Conservation (phyloP, 2,113 vertebrate species). For the Equus quagga region DNA sequence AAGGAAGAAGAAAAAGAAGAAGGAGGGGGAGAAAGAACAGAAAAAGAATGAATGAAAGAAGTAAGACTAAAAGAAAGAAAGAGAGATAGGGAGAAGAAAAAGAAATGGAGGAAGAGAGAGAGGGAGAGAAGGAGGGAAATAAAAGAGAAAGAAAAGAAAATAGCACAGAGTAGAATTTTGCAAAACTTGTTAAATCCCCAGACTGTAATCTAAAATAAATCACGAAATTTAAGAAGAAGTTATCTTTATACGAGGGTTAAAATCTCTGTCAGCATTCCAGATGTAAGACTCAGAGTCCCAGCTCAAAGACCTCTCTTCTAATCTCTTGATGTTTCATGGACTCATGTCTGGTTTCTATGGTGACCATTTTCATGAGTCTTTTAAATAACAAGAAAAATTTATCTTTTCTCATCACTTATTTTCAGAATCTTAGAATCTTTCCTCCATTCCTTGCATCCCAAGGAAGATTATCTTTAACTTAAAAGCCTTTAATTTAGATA, state of each 20-base stretch:
- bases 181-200: not conserved
- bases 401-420: constrained; percentile 38
- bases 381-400: constrained; percentile 70
- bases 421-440: constrained; percentile 33
- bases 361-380: constrained; percentile 51
- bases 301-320: constrained; percentile 54
- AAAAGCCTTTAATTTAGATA: not conserved
- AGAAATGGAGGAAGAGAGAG: not conserved
- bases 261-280: constrained; percentile 43
- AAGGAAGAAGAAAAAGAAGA: not conserved
- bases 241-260: constrained; percentile 39
- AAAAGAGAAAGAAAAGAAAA: not conserved
- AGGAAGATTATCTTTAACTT: not conserved
- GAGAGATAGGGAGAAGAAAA: not conserved
- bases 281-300: constrained; percentile 54
- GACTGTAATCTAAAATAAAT: constrained; percentile 38
- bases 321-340: constrained; percentile 47
- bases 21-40: too few species aligned
- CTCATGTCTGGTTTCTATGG: constrained; percentile 68
- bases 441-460: not conserved
- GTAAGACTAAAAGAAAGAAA: not conserved
- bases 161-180: not conserved
- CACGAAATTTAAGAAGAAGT: constrained; percentile 27
- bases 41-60: not conserved
- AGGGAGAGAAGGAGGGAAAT: not conserved